phyloP scores from a whole-genome alignment of 2,888 invertebrate species.

The Polyommatus icarus region DNA sequence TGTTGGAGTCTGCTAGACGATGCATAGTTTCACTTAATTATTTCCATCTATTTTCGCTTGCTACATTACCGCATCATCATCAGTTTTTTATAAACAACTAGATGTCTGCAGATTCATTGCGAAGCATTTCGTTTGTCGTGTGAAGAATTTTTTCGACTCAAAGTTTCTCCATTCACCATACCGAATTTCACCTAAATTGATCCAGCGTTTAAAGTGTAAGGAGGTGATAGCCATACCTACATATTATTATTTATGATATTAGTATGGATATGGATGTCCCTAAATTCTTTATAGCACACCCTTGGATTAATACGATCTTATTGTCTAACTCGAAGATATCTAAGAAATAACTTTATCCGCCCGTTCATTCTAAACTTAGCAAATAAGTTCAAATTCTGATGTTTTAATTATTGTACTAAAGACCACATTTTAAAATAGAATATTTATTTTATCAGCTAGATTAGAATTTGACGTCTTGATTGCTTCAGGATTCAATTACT shows the following conservation, averaged over 20 bases:
- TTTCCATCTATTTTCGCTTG: conserved; percentile 42
- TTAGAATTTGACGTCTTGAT: neutral
- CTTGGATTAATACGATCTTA: no score
- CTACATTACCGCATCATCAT: conserved; percentile 21
- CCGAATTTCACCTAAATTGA: no score
- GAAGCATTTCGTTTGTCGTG: no score
- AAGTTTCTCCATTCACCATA: no score
- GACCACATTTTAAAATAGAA: neutral
- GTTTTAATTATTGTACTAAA: neutral
- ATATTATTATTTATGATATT: no score
- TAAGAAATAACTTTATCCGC: neutral
- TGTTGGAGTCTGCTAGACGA: conserved; percentile 46
- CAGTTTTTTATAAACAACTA: neutral
- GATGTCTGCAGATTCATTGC: no score
- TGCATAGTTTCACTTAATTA: conserved; percentile 52
- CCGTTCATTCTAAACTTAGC: neutral
- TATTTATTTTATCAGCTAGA: neutral
- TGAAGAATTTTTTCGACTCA: no score
- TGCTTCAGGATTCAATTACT: conserved; percentile 4
- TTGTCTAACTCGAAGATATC: no score
- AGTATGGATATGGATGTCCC: no score
- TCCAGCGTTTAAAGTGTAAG: no score
- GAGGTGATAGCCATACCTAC: no score
- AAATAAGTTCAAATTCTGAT: neutral
- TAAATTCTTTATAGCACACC: no score